Evolutionary conservation across 2,113 vertebrate species (phyloP).

Genomic region (Cavia aperea): DNA sequence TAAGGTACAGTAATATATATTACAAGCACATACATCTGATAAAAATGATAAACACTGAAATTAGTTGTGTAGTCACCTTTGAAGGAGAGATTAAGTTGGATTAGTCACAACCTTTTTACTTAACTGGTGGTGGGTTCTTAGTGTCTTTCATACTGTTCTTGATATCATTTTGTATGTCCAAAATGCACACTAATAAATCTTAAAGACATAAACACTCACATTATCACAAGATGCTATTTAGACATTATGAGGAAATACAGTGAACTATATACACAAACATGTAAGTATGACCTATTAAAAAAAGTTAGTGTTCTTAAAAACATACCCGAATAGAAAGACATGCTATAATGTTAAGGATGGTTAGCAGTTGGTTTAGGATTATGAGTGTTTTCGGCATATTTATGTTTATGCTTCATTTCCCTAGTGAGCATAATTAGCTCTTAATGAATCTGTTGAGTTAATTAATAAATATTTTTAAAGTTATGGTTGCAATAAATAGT

Average conservation of each 20-base stretch:
- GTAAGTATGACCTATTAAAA: background rate
- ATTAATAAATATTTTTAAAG: constrained; percentile 2
- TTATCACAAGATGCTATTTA: background rate
- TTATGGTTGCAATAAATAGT: background rate
- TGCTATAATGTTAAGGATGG: background rate
- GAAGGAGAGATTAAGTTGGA: background rate
- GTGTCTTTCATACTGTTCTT: background rate
- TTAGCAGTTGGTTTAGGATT: background rate
- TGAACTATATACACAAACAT: background rate
- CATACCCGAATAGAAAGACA: background rate
- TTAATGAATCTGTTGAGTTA: background rate
- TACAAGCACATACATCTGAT: background rate
- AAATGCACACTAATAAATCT: constrained; percentile 5
- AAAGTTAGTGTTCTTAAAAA: background rate
- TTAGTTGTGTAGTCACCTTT: background rate
- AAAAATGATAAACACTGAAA: background rate
- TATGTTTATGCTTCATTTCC: background rate
- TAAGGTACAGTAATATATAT: background rate
- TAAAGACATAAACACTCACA: background rate
- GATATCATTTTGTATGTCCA: background rate
- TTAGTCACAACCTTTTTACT: background rate
- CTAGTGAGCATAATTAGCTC: constrained; percentile 1
- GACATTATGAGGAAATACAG: background rate
- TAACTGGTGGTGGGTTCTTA: background rate
- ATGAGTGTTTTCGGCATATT: constrained; percentile 7